phyloP scores from a whole-genome alignment of 2,113 vertebrate genomes.

The Zosterops hypoxanthus region DNA sequence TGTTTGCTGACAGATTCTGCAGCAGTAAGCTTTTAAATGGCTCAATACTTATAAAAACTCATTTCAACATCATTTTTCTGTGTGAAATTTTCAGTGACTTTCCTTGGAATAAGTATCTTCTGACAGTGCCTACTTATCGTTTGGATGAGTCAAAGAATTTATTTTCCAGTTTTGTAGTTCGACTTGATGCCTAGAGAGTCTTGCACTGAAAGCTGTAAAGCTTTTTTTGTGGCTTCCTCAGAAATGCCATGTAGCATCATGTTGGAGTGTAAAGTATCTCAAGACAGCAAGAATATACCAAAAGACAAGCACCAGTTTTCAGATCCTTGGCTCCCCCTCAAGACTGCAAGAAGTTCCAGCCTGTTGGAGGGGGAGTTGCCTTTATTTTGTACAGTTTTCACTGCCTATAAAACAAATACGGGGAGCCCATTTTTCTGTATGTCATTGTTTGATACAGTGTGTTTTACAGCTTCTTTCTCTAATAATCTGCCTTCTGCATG shows the following conservation, averaged over 20 bases:
- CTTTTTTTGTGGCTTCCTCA: not conserved
- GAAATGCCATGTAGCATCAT: not conserved
- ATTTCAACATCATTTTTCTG: not conserved
- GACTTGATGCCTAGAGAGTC: not conserved
- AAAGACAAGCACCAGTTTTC: not conserved
- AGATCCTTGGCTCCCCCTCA: not conserved
- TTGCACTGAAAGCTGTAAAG: not conserved
- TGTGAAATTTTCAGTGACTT: not conserved
- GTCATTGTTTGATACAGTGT: not conserved
- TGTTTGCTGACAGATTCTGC: not conserved
- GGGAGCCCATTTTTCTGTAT: not conserved
- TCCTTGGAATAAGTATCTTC: not conserved
- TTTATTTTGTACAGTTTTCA: not conserved
- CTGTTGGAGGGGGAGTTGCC: not conserved
- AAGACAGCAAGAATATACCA: not conserved
- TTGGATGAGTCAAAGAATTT: not conserved
- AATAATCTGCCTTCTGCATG: not conserved
- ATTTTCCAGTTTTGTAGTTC: not conserved
- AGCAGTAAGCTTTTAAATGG: not conserved
- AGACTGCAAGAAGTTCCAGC: not conserved
- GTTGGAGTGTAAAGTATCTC: not conserved
- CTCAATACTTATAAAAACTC: not conserved
- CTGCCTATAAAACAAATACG: not conserved
- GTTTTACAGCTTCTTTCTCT: not conserved
- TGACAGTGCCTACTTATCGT: not conserved